phyloP scores from a whole-genome alignment of 2,113 vertebrate genomes.

The Pygoscelis adeliae region DNA sequence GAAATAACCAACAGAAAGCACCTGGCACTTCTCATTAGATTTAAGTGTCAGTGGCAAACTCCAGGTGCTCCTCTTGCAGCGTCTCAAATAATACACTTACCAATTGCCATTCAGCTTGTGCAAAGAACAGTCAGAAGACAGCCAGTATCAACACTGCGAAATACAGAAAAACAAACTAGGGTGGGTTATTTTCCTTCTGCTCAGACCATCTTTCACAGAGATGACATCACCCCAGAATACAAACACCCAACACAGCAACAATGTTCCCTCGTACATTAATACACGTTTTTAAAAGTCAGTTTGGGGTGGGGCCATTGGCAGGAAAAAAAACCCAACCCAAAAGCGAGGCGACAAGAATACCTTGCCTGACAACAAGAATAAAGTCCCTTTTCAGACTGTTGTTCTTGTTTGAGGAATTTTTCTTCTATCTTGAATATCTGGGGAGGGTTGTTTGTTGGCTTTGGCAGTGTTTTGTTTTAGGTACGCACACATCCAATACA shows the following conservation, averaged over 20 bases:
- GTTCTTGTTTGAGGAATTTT: neutral
- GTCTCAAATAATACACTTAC: neutral
- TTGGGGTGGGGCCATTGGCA: neutral
- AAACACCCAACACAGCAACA: neutral
- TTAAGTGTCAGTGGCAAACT: neutral
- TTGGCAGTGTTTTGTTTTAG: neutral
- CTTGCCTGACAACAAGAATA: neutral
- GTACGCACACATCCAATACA: neutral
- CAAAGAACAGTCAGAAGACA: neutral
- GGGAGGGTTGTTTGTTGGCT: neutral
- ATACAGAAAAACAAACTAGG: neutral
- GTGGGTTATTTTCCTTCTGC: neutral
- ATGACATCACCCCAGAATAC: neutral
- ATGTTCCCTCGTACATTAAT: neutral
- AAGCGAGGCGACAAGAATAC: neutral
- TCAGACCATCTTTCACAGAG: neutral
- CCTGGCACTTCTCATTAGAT: neutral
- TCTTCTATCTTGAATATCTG: neutral
- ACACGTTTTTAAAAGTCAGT: neutral
- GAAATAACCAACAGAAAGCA: neutral
- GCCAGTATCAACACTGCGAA: neutral
- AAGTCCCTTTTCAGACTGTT: neutral
- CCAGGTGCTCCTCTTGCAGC: neutral
- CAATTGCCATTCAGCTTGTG: neutral
- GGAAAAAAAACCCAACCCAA: accelerated